A percentile compares a stretch with the other conserved stretches of the same genome.
Conservation (phyloP, 2,113 vertebrate genomes). For the Onychostoma macrolepis region DNA sequence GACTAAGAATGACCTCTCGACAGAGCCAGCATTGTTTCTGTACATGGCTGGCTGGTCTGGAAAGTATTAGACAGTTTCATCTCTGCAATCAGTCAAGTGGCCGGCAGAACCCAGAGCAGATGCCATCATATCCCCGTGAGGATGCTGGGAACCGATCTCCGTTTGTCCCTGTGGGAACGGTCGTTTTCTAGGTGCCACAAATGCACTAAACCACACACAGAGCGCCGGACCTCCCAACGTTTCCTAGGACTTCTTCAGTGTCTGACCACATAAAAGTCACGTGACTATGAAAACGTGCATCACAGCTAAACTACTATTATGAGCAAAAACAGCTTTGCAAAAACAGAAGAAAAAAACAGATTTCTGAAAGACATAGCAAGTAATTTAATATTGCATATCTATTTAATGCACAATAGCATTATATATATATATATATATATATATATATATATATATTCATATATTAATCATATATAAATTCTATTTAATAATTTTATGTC, state of each 20-base stretch:
- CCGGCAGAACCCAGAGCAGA: conserved; percentile 29
- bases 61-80: conserved; percentile 52
- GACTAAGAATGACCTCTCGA: conserved; percentile 33
- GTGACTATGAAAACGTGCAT: not conserved
- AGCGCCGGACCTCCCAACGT: not conserved
- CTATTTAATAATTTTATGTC: no score
- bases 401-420: not conserved
- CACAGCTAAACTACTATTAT: not conserved
- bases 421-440: no score
- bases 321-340: not conserved
- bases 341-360: not conserved
- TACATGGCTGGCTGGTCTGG: conserved; percentile 35
- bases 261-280: not conserved
- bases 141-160: conserved; percentile 25
- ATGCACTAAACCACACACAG: conserved; percentile 31
- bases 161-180: conserved; percentile 17
- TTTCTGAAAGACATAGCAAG: not conserved
- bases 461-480: no score
- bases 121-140: conserved; percentile 28
- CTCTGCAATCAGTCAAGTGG: conserved; percentile 55
- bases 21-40: conserved; percentile 52
- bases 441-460: no score
- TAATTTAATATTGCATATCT: not conserved
- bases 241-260: not conserved
- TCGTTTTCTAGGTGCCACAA: conserved; percentile 30